Evolutionary conservation across 2,113 vertebrate genomes (phyloP), one percentile per base, ranked within the genome.

Genomic region (Otis tarda): DNA sequence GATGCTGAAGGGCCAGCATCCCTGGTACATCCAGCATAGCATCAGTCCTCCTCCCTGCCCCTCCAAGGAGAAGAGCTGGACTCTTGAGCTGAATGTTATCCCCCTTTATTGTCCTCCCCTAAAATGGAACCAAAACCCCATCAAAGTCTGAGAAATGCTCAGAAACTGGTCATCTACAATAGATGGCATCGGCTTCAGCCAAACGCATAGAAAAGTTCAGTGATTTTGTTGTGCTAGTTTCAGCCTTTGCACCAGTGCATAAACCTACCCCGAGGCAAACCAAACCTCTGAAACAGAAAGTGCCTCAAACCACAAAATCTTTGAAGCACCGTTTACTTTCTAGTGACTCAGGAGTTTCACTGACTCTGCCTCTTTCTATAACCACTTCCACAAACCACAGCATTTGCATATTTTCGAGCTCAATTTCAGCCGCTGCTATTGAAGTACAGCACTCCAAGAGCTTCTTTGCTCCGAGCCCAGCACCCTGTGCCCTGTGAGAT

Each of bases 331-430:
- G 37, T 50, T 67, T 87, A 17, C 31, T 84, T 77, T 67, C 41
- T 27, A 61, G 28, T 67, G 69, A 78, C n/a, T 70, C 41, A 9
- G 24, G 24, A 83, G 20, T 12, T 81, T 90, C 71, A 31, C 35
- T 53, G 71, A 47, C 18, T 83, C 52, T 79, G 28, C 43, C 6
- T 64, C 31, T 87, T 90, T 75, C 82, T 87, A 27, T 9, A 74
- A 84, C n/a, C 9, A 39, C 63, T 74, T 57, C 41, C 37, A 74
- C 47, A 91, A 93, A 87, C 80, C 89, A 87, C 59, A 61, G 8
- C 17, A 41, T 78, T 45, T 89, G 87, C 60, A n/a, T 89, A 74
- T 65, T 57, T 87, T 45, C 1, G 2, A 47, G 14, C 21, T 89
- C n/a, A 73, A 4, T 83, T 69, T 69, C 52, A 7, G 0, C 65